phyloP scores from a whole-genome alignment of 2,797 vertebrate genomes.

The Chrysolophus pictus region DNA sequence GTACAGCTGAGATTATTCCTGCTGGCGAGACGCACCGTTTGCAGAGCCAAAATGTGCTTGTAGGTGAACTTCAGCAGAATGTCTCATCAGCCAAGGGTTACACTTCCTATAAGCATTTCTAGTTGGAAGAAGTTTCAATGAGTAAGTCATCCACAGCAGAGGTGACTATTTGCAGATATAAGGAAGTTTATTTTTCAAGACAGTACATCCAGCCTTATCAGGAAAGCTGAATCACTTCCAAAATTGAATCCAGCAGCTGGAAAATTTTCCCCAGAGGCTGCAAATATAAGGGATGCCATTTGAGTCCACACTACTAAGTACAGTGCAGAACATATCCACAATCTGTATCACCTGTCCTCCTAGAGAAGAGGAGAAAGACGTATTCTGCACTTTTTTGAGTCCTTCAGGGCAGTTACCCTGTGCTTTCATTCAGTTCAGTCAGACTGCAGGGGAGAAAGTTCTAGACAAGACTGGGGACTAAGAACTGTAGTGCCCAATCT shows the following conservation, averaged over 20 bases:
- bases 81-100: slow-evolving; percentile 60
- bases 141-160: background rate
- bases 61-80: slow-evolving; percentile 48
- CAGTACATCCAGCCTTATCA: slow-evolving; percentile 15
- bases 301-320: background rate
- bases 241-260: background rate
- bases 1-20: slow-evolving; percentile 31
- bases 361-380: background rate
- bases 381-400: background rate
- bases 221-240: slow-evolving; percentile 12
- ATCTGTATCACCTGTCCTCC: background rate
- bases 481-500: background rate
- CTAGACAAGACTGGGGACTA: background rate
- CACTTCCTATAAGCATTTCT: slow-evolving; percentile 51
- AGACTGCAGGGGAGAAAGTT: background rate
- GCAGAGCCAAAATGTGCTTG: slow-evolving; percentile 59
- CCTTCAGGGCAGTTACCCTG: background rate
- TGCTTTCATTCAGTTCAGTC: background rate
- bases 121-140: background rate
- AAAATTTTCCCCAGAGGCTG: background rate
- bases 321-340: background rate
- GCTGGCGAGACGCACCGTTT: slow-evolving; percentile 52
- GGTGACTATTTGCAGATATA: background rate
- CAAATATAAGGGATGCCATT: background rate
- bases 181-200: slow-evolving; percentile 31